Base-by-base conservation (phyloP, 1,140 invertebrate genomes). In the Drosophila tsacasi region DNA sequence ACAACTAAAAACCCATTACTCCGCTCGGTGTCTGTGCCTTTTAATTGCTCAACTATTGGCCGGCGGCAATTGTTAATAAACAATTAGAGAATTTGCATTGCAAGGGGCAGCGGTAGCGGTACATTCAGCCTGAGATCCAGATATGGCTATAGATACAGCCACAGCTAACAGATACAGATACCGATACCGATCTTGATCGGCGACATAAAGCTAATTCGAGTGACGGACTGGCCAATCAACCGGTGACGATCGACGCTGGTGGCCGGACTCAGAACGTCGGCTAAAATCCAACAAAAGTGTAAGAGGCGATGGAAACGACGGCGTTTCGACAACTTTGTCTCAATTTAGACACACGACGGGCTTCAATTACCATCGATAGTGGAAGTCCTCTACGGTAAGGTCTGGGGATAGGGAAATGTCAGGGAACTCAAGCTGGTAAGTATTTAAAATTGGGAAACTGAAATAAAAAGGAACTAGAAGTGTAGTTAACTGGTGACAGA, bases 11-110 rank as follows among this genome's bases (percentile, higher is more conserved):
- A 71, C 54, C 57, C 37, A 63, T 40, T 76, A 58, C 39, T 44
- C n/a, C 23, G 71, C 30, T 73, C 52, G 35, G 64, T 77, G 75
- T 77, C 75, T 68, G 75, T 81, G 81, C 79, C 73, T 83, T 84
- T 89, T 90, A 89, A 89, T 90, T 89, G 84, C 84, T 89, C 76
- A 90, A 89, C 84, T 89, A 84, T 81, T 58, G 81, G 81, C 83
- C 83, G 68, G 59, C 81, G 81, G 84, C 85, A 79, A 84, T 90
- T 90, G 84, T 89, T 89, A 89, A 89, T 90, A 89, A 78, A 89
- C 84, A 89, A 89, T 89, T 89, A 83, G 42, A 68, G 68, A 87
- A 87, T 86, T 86, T 83, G 83, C 84, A 87, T 87, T 79, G 65
- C 50, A 44, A 30, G n/a, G n/a, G 37, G 35, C 3, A 40, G 35